Conservation (phyloP, 2,797 vertebrate genomes). For the Leucoraja ocellata region DNA sequence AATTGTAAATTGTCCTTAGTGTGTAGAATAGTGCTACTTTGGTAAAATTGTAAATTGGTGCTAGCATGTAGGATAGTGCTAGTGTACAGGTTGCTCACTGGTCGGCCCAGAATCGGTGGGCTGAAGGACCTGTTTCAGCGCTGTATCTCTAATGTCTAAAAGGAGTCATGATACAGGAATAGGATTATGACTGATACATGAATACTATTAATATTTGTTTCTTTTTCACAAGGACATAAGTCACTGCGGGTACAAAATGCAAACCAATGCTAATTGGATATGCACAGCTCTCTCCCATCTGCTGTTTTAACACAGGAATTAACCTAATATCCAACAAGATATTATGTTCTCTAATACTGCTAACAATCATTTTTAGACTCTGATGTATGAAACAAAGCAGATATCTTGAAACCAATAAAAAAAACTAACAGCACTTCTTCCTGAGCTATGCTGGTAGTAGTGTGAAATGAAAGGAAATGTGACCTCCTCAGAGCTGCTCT, state of each 20-base stretch:
- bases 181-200: background rate
- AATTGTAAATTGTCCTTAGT: too few relatives aligned
- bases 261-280: background rate
- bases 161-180: background rate
- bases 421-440: background rate
- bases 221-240: background rate
- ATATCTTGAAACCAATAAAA: background rate
- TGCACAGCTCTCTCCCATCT: background rate
- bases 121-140: too few relatives aligned
- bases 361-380: background rate
- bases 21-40: too few relatives aligned
- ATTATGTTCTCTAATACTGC: background rate
- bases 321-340: background rate
- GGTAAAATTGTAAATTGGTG: too few relatives aligned
- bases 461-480: background rate
- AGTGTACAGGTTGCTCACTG: too few relatives aligned
- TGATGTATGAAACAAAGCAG: background rate
- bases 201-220: background rate
- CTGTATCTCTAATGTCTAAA: too few relatives aligned
- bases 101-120: too few relatives aligned
- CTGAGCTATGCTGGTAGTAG: background rate
- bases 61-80: too few relatives aligned
- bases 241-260: background rate
- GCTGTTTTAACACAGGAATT: background rate
- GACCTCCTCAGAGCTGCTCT: background rate